Evolutionary conservation across 2,113 vertebrate genomes (phyloP).

Genomic region (Tylochromis polylepis): DNA sequence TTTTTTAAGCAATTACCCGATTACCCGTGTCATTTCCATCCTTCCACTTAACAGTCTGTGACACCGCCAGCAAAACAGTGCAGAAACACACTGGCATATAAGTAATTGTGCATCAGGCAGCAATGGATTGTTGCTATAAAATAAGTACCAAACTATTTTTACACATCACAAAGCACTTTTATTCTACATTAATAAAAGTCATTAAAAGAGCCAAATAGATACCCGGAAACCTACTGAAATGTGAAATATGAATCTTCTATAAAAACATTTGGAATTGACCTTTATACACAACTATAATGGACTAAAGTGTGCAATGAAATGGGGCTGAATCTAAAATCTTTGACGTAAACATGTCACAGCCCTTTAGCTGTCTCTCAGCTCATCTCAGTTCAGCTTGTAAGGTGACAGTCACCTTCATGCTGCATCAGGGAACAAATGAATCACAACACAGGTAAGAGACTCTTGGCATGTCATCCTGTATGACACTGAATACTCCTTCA

Average conservation of each 20-base stretch:
- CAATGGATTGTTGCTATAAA: background rate
- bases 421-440: conserved; percentile 42
- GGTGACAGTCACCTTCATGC: conserved; percentile 59
- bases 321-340: conserved; percentile 9
- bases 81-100: background rate
- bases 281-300: background rate
- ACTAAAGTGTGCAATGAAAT: conserved; percentile 5
- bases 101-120: conserved; percentile 5
- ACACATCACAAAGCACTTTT: background rate
- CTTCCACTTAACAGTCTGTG: background rate
- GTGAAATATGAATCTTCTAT: background rate
- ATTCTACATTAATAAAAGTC: background rate
- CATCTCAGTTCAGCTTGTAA: background rate
- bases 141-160: background rate
- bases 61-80: background rate
- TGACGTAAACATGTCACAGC: conserved; percentile 16
- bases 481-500: conserved; percentile 40
- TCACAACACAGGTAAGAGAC: conserved; percentile 42
- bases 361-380: conserved; percentile 7
- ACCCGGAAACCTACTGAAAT: background rate
- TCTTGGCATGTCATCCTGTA: conserved; percentile 15
- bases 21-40: conserved; percentile 11
- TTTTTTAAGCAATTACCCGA: conserved; percentile 1
- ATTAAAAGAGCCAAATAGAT: background rate
- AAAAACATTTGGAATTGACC: background rate